Percentiles rank a stretch among this genome's conserved stretches.
These are phyloP conservation scores for Thymelicus acteon DNA, from an alignment of 2,888 invertebrate genomes.

Conservation along the genomic window DNA sequence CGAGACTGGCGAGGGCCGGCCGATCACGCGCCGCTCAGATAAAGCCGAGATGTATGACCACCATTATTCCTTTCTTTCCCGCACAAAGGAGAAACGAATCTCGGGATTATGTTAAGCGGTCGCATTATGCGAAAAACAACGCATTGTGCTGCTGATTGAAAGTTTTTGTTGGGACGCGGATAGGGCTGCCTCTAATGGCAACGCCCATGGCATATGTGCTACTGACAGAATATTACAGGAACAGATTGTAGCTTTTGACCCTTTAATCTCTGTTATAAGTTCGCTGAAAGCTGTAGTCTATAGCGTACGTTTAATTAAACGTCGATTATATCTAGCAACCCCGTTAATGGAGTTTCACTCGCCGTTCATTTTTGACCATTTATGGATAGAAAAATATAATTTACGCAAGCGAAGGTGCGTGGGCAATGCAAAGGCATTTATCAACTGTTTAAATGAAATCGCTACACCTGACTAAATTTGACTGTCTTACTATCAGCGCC, in stretches of 20 bases:
- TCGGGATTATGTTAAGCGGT: conserved; percentile 29
- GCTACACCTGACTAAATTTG: too few relatives aligned
- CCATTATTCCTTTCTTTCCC: conserved; percentile 34
- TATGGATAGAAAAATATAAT: too few relatives aligned
- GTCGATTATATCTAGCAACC: too few relatives aligned
- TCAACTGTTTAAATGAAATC: too few relatives aligned
- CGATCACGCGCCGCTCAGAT: conserved; percentile 33
- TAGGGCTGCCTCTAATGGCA: conserved; percentile 8
- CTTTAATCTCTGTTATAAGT: neutral
- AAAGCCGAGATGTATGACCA: conserved; percentile 33
- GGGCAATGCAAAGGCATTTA: too few relatives aligned
- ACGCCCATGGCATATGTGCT: neutral
- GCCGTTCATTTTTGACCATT: too few relatives aligned
- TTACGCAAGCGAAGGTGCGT: too few relatives aligned
- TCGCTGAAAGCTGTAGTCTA: neutral
- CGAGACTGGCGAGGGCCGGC: conserved; percentile 1
- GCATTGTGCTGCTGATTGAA: conserved; percentile 34
- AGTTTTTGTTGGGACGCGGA: conserved; percentile 24
- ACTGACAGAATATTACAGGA: conserved; percentile 10
- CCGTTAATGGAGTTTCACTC: too few relatives aligned
- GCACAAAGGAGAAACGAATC: conserved; percentile 16
- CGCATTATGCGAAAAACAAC: conserved; percentile 35
- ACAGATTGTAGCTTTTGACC: neutral
- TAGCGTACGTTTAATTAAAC: too few relatives aligned
- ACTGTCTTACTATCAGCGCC: too few relatives aligned